These are phyloP conservation scores for Halcyon leucocephala DNA, from an alignment of 2,797 vertebrate species.

Conservation along the genomic window DNA sequence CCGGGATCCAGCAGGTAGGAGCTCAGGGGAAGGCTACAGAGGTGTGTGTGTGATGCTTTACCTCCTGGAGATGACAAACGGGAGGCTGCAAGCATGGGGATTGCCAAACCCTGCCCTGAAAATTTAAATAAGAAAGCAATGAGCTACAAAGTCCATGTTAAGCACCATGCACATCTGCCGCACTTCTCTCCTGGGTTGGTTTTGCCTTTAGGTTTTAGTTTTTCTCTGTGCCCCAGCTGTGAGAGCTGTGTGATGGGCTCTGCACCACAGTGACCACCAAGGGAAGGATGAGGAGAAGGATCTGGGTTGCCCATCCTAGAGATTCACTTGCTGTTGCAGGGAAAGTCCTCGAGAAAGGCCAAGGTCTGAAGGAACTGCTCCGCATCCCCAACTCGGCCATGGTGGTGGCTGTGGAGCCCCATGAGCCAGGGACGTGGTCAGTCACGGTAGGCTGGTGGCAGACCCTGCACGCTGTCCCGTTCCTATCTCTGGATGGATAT, in stretches of 20 bases:
- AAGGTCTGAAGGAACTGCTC: constrained; percentile 88
- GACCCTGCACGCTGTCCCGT: not conserved
- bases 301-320: accelerated
- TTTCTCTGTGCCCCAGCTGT: not conserved
- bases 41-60: accelerated
- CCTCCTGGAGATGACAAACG: not conserved
- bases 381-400: constrained; percentile 93
- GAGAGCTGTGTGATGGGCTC: not conserved
- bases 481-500: not conserved
- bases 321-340: constrained; percentile 73
- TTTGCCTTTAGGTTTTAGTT: not conserved
- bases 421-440: constrained; percentile 87
- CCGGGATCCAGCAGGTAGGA: constrained; percentile 87
- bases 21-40: accelerated
- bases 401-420: constrained; percentile 89
- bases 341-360: constrained; percentile 81
- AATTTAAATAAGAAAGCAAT: not conserved
- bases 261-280: accelerated
- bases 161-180: not conserved
- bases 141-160: not conserved
- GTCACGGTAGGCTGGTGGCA: constrained; percentile 84
- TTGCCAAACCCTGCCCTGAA: not conserved
- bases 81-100: not conserved
- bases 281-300: not conserved
- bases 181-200: not conserved